Percentiles rank a stretch among this genome's conserved stretches.
Conservation (phyloP, 2,113 vertebrate species). For the Nyctibius bracteatus region DNA sequence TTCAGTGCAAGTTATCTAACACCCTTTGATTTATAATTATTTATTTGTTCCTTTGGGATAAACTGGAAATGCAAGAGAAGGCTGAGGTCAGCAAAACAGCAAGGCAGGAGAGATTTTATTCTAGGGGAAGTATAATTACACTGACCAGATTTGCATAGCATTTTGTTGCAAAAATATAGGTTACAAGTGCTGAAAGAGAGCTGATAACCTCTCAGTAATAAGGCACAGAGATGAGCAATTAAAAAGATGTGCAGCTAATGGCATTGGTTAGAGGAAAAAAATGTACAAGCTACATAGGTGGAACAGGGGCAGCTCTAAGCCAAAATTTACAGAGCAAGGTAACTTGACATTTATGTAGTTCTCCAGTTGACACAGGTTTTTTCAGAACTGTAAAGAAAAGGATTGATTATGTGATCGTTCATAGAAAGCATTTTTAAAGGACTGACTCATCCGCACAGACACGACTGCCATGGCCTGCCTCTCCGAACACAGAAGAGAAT, state of each 20-base stretch:
- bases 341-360: conserved; percentile 11
- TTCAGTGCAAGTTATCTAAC: conserved; percentile 3
- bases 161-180: conserved; percentile 39
- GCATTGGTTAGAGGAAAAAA: neutral
- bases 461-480: neutral
- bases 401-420: neutral
- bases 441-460: neutral
- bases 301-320: neutral
- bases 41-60: conserved; percentile 45
- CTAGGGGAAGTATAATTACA: conserved; percentile 53
- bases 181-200: conserved; percentile 30
- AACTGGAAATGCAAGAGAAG: neutral
- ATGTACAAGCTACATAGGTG: neutral
- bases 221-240: conserved; percentile 12
- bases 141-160: conserved; percentile 47
- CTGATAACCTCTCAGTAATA: neutral
- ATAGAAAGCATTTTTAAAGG: neutral
- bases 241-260: neutral
- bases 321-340: neutral
- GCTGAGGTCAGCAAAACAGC: conserved; percentile 32
- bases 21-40: conserved; percentile 51
- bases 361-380: neutral
- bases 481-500: neutral
- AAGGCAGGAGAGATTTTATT: conserved; percentile 13
- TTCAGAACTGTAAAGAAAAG: neutral